Evolutionary conservation across 2,888 invertebrate species (phyloP).

Genomic region (Agrochola litura): DNA sequence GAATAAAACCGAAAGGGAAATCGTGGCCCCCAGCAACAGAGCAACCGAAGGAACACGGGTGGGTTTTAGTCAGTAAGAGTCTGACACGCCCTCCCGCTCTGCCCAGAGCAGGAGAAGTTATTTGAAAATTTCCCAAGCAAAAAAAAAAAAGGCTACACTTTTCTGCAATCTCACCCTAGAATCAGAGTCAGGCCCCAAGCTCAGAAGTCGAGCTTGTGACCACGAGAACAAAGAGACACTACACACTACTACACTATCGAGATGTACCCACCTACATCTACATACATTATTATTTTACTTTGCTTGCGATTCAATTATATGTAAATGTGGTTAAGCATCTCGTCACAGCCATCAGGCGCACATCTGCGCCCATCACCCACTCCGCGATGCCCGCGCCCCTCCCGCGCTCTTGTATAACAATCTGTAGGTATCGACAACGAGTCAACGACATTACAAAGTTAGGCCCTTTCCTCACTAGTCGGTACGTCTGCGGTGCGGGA

Average conservation of each 20-base stretch:
- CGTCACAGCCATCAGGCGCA: slow-evolving; percentile 25
- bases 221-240: not conserved
- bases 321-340: slow-evolving; percentile 40
- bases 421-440: not conserved
- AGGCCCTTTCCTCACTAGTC: too few relatives aligned
- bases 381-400: not conserved
- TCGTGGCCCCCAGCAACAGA: too few relatives aligned
- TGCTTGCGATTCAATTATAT: slow-evolving; percentile 23
- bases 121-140: too few relatives aligned
- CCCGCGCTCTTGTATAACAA: not conserved
- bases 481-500: too few relatives aligned
- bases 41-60: too few relatives aligned
- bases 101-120: too few relatives aligned
- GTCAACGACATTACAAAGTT: not conserved
- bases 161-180: not conserved
- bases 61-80: too few relatives aligned
- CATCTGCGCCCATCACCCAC: slow-evolving; percentile 30
- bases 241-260: too few relatives aligned
- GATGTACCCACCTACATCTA: not conserved
- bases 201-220: not conserved
- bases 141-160: not conserved
- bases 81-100: too few relatives aligned
- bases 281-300: not conserved
- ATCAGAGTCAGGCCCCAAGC: not conserved
- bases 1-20: too few relatives aligned